Evolutionary conservation across 1,140 invertebrate genomes (phyloP), one percentile per base, ranked within the genome.

Genomic region (Drosophila melanica): DNA sequence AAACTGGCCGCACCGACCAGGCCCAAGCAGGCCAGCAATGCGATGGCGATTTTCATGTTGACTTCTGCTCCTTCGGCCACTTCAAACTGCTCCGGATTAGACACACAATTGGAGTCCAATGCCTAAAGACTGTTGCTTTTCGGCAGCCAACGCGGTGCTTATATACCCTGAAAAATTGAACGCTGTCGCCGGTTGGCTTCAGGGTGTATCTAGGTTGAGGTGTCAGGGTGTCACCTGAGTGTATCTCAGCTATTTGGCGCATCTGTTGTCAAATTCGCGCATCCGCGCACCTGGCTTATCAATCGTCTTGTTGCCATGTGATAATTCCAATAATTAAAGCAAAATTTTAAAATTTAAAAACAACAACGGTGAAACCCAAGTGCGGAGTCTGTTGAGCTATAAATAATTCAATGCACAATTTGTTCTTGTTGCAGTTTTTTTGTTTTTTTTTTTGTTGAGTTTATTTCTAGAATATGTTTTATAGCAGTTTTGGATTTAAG

Each of bases 51-150:
- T 69, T 91, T 91, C 90, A 91, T 91, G 2, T 39, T 70, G 41
- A 7, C 41, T 33, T 53, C 65, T 66, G 48, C 20, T 53, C 54
- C 63, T 44, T 10, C 35, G 14, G 18, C 50, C 42, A 23, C 27
- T 51, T 59, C 74, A 81, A 81, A 91, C 85, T 90, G 79, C 81
- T 90, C 90, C 84, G 84, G 84, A 90, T 77, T 62, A 74, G 81
- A 90, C 65, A 66, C 60, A 50, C 50, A 47, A 66, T 39, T 60
- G 50, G 68, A 67, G 74, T 82, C 84, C 81, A 90, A 90, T 80
- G 53, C 90, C 90, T 91, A 91, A 91, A 91, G 90, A 90, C 90
- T 91, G 90, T 90, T 91, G 75, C 39, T 69, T 58, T 53, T 42
- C 16, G 23, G 7, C 3, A 33, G 1, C n/a, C 9, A n/a, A 9